phyloP scores from a whole-genome alignment of 2,113 vertebrate genomes.

The Dasyornis broadbenti region DNA sequence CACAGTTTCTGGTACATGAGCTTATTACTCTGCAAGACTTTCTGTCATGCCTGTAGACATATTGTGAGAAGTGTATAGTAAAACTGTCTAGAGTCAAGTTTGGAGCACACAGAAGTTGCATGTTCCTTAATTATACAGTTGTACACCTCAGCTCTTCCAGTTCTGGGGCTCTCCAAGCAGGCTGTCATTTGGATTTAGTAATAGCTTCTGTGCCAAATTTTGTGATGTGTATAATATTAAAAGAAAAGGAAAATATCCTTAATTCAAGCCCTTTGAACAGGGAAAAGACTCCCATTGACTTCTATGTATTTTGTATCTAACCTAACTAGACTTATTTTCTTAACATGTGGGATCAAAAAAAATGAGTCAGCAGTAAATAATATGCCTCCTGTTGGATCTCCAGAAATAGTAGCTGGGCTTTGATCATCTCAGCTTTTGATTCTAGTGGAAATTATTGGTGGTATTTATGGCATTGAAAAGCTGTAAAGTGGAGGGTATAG shows the following conservation, averaged over 20 bases:
- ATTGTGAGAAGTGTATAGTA: neutral
- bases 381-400: neutral
- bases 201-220: neutral
- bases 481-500: neutral
- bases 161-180: neutral
- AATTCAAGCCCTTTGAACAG: neutral
- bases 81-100: neutral
- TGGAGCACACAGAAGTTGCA: neutral
- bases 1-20: neutral
- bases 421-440: neutral
- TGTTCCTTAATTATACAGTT: neutral
- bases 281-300: neutral
- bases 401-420: neutral
- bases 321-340: neutral
- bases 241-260: neutral
- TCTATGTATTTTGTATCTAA: neutral
- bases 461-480: neutral
- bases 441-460: neutral
- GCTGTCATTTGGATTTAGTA: neutral
- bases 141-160: neutral
- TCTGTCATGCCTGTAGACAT: neutral
- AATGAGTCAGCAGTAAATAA: neutral
- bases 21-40: neutral
- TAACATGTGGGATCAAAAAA: too few species aligned
- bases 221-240: too few species aligned